A percentile compares a stretch with the other conserved stretches of the same genome.
Conservation (phyloP, 30 jellyfish, hydroid and myxozoan genomes). For the Haliclystus octoradiatus region DNA sequence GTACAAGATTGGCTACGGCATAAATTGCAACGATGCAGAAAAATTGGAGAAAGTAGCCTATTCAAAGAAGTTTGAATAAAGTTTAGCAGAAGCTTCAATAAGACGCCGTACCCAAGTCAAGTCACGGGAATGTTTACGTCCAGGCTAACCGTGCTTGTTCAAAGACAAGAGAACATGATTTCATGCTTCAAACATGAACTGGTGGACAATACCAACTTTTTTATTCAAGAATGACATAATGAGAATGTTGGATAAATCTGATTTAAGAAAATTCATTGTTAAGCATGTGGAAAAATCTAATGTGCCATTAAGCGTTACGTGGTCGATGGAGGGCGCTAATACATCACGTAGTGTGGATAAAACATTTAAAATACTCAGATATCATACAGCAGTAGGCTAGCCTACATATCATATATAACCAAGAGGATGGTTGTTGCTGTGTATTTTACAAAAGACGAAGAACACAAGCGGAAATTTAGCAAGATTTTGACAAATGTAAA, state of each 20-base stretch:
- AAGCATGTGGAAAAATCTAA: not conserved
- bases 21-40: conserved; percentile 46
- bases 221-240: conserved; percentile 25
- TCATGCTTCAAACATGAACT: conserved; percentile 30
- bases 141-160: conserved; percentile 22
- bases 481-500: too few species aligned
- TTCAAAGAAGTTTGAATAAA: conserved; percentile 18
- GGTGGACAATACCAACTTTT: conserved; percentile 36
- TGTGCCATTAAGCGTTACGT: not conserved
- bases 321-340: conserved; percentile 50
- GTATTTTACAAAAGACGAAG: too few species aligned
- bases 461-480: too few species aligned
- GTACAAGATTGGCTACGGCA: conserved; percentile 11
- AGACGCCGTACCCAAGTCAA: conserved; percentile 8
- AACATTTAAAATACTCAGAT: conserved; percentile 10
- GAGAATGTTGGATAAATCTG: conserved; percentile 35
- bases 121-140: conserved; percentile 11
- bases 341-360: conserved; percentile 20
- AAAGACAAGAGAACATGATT: conserved; percentile 33
- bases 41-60: conserved; percentile 12
- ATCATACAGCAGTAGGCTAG: conserved; percentile 29
- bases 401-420: conserved; percentile 9
- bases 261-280: conserved; percentile 15
- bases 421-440: too few species aligned
- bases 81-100: conserved; percentile 17